Percentiles rank a stretch among this genome's conserved stretches.
Conservation (phyloP, 2,888 invertebrate genomes). For the Meiosimyza decipiens region DNA sequence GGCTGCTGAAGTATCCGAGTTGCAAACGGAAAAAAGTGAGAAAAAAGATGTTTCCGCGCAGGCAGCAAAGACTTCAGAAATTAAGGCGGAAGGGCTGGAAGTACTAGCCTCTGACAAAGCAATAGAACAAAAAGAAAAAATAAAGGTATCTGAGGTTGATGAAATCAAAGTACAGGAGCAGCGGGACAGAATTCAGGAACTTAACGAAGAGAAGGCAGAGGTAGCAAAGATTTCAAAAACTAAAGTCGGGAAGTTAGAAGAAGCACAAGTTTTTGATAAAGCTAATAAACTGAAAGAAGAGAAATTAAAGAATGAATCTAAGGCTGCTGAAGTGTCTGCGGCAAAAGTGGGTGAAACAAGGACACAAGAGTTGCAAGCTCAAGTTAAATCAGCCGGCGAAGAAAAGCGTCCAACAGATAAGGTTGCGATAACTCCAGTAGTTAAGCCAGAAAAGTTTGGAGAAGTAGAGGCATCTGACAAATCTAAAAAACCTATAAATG, state of each 20-base stretch:
- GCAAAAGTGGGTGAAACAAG: constrained; percentile 16
- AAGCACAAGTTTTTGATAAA: constrained; percentile 32
- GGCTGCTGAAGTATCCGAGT: background rate
- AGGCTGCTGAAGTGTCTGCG: background rate
- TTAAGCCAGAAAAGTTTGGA: background rate
- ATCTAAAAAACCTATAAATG: background rate
- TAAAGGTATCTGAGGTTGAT: background rate
- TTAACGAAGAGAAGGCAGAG: no score
- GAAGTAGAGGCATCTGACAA: constrained; percentile 4
- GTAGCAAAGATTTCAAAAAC: constrained; percentile 22
- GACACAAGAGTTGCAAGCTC: constrained; percentile 17
- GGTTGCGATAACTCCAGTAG: background rate
- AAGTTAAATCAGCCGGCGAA: background rate
- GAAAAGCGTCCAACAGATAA: background rate
- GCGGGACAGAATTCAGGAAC: background rate
- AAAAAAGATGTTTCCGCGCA: no score
- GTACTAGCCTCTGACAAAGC: constrained; percentile 28
- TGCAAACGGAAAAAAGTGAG: no score
- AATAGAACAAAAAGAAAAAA: no score
- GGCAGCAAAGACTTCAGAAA: no score
- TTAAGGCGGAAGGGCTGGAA: constrained; percentile 38
- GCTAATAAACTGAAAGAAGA: constrained; percentile 12
- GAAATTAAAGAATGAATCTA: constrained; percentile 25
- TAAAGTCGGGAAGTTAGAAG: constrained; percentile 19
- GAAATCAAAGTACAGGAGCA: constrained; percentile 19